Base-by-base conservation (phyloP, 64 coral and sea anemone species). In the Stylophora pistillata region DNA sequence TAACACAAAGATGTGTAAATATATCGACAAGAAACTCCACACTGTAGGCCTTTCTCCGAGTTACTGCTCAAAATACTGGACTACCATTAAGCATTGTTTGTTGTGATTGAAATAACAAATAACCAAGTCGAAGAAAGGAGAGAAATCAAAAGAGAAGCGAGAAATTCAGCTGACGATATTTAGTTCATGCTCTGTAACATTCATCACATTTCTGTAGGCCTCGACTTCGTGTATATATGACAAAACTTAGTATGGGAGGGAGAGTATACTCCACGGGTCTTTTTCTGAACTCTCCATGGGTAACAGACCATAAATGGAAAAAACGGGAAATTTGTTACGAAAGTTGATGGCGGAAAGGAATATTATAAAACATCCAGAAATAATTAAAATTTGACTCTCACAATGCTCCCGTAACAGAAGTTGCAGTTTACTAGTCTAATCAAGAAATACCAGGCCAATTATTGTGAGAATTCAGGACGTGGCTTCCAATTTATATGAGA, bases 101-200 rank as follows among this genome's bases (percentile, higher is more conserved):
- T 10, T 69, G 21, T 37, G 62, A 29, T 41, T 20, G 37, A 68
- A 84, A 34, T 52, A 64, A 82, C 60, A 84, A 84, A 70, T 37
- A 14, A 37, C 66, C 27, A 53, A 41, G n/a, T 47, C 17, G 17
- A 33, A 53, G 23, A 64, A 10, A 3, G 62, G 6, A 53, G 20
- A 53, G 25, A 84, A 82, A 13, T 11, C 58, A 82, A 82, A 58
- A 59, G 28, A 21, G 23, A 84, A 37, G 61, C 75, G 33, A n/a
- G 21, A 69, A 84, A 84, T 31, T 4, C 21, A 23, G 10, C 53
- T 13, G 53, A 56, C 9, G 13, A 33, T 47, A 66, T 69, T 84
- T 10, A 0, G 78, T 65, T 64, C 78, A 82, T 58, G 78, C 58
- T 58, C 78, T 64, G 13, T 12, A 65, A 37, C 23, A 82, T 64